Percentiles rank a stretch among this genome's conserved stretches.
Evolutionary conservation across 2,888 invertebrate species (phyloP).

Genomic region (Cabera pusaria): DNA sequence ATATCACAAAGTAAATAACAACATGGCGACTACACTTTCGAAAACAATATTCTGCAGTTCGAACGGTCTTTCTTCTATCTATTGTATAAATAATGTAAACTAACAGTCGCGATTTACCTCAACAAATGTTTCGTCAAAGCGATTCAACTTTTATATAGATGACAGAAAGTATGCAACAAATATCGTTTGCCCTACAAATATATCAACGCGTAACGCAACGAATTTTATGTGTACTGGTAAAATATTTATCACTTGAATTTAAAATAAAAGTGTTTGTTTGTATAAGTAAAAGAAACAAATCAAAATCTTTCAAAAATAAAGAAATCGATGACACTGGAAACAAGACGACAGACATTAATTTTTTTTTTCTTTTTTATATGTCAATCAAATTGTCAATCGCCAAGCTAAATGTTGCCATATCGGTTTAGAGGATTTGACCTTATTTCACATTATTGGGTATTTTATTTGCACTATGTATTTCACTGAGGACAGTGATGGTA

Average conservation of each 20-base stretch:
- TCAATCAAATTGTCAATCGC: too few relatives aligned
- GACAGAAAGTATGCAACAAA: conserved; percentile 2
- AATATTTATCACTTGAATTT: conserved; percentile 1
- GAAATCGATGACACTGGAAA: conserved; percentile 60
- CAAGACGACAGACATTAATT: conserved; percentile 38
- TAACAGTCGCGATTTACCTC: conserved; percentile 33
- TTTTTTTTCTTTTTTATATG: conserved; percentile 35
- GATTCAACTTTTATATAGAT: conserved; percentile 7
- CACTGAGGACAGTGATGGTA: too few relatives aligned
- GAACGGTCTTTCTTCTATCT: too few relatives aligned
- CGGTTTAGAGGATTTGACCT: too few relatives aligned
- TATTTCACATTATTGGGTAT: too few relatives aligned
- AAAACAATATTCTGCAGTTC: conserved; percentile 10
- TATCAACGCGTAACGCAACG: conserved; percentile 13
- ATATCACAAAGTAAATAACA: conserved; percentile 77
- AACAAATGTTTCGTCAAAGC: conserved; percentile 20
- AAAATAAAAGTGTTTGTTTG: conserved; percentile 11
- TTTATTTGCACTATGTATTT: too few relatives aligned
- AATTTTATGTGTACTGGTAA: conserved; percentile 7
- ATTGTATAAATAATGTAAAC: too few relatives aligned
- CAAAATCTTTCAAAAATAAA: conserved; percentile 57
- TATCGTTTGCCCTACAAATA: conserved; percentile 14
- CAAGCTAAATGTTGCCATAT: too few relatives aligned
- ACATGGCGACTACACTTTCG: conserved; percentile 68
- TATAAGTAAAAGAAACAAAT: conserved; percentile 46